These are phyloP conservation scores for Meta bourneti DNA, from an alignment of 2,888 invertebrate species.

Conservation along the genomic window DNA sequence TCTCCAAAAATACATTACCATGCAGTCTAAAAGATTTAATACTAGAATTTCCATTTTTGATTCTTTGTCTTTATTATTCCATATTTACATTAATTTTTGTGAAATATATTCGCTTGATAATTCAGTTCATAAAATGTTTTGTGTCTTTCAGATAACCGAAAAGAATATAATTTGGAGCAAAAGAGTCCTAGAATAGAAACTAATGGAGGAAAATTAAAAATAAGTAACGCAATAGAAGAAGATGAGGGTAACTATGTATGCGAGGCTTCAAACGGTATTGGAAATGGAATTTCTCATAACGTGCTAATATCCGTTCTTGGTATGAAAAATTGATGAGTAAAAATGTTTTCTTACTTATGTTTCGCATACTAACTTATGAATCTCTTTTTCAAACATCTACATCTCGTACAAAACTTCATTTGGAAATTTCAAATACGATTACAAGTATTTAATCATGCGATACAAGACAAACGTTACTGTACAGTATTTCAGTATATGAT, in stretches of 20 bases:
- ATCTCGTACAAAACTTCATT: too few species aligned
- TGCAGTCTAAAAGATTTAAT: too few species aligned
- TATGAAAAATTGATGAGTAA: conserved; percentile 1
- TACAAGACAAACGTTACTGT: too few species aligned
- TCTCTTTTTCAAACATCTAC: too few species aligned
- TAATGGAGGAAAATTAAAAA: conserved; percentile 3
- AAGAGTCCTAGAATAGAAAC: not conserved
- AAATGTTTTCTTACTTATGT: too few species aligned
- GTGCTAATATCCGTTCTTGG: conserved; percentile 59
- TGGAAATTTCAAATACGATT: not conserved
- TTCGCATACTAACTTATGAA: too few species aligned
- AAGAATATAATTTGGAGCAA: not conserved
- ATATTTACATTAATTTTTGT: too few species aligned
- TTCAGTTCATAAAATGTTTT: not conserved
- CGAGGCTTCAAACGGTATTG: conserved; percentile 67
- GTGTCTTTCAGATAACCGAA: not conserved
- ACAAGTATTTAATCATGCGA: not conserved
- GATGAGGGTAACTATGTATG: conserved; percentile 73
- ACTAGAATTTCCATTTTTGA: too few species aligned
- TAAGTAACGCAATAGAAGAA: conserved; percentile 15
- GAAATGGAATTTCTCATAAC: conserved; percentile 47
- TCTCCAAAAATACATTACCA: too few species aligned
- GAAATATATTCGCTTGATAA: not conserved
- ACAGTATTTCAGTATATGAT: too few species aligned
- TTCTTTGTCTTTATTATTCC: not conserved